Conservation (phyloP, 2,797 vertebrate genomes). For the Danio jaintianensis region DNA sequence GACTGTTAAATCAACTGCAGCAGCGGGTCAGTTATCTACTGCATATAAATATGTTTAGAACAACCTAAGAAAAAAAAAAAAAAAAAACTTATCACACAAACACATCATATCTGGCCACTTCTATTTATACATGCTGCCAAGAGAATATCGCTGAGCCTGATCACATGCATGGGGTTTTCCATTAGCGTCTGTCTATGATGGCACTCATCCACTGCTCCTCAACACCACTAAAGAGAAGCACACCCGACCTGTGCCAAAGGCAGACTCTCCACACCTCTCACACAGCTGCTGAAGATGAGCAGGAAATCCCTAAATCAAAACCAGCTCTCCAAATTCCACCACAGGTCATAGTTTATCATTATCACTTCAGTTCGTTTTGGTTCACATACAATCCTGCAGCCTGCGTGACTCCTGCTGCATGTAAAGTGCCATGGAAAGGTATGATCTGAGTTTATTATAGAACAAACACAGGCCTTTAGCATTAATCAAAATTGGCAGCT, state of each 20-base stretch:
- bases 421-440: conserved; percentile 65
- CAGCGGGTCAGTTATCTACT: too few relatives aligned
- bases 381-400: conserved; percentile 46
- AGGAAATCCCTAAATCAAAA: conserved; percentile 18
- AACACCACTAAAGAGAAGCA: conserved; percentile 58
- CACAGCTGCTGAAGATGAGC: conserved; percentile 16
- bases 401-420: neutral
- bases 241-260: neutral
- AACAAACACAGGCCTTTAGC: conserved; percentile 72
- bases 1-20: too few relatives aligned
- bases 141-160: conserved; percentile 23
- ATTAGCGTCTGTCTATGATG: conserved; percentile 30
- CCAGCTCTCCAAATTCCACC: conserved; percentile 39
- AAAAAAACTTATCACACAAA: neutral
- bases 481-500: conserved; percentile 73
- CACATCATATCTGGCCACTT: conserved; percentile 9
- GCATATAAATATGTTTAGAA: neutral
- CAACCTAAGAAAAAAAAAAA: neutral
- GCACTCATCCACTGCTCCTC: conserved; percentile 27
- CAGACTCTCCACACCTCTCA: conserved; percentile 22
- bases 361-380: conserved; percentile 56
- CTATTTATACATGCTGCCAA: neutral
- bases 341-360: conserved; percentile 62
- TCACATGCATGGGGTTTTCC: conserved; percentile 26
- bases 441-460: conserved; percentile 70